Evolutionary conservation across 2,888 invertebrate genomes (phyloP).

Genomic region (Cordylochernes scorpioides): DNA sequence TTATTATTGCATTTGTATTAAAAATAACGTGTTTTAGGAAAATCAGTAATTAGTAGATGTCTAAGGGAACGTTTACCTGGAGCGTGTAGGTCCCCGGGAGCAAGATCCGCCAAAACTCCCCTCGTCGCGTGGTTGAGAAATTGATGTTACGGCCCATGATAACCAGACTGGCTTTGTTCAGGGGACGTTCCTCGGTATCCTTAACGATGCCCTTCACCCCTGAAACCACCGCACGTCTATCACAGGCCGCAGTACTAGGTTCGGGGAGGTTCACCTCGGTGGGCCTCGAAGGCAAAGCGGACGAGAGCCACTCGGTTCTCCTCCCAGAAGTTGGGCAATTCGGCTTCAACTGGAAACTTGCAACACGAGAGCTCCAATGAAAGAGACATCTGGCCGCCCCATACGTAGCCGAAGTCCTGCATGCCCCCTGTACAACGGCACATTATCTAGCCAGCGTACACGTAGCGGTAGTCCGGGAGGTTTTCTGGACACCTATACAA

Average conservation of each 20-base stretch:
- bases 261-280: constrained; percentile 37
- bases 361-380: constrained; percentile 80
- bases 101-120: constrained; percentile 81
- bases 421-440: constrained; percentile 55
- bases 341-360: constrained; percentile 56
- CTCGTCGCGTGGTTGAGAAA: constrained; percentile 53
- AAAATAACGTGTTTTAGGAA: no score
- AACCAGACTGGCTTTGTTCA: constrained; percentile 47
- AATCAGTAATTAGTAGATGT: no score
- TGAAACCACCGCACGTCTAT: constrained; percentile 1
- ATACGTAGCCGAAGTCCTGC: constrained; percentile 82
- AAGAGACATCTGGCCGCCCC: constrained; percentile 77
- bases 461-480: no score
- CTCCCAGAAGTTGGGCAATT: constrained; percentile 56
- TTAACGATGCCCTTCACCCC: constrained; percentile 59
- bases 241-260: no score
- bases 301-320: constrained; percentile 61
- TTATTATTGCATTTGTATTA: no score
- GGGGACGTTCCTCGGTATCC: constrained; percentile 44
- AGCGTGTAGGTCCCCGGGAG: constrained; percentile 59
- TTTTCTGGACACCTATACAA: no score
- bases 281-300: constrained; percentile 55
- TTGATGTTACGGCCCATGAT: constrained; percentile 55
- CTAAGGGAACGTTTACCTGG: no score
- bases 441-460: no score